These are phyloP conservation scores for Penaeus japonicus DNA, from an alignment of 1,140 invertebrate species.

Conservation along the genomic window DNA sequence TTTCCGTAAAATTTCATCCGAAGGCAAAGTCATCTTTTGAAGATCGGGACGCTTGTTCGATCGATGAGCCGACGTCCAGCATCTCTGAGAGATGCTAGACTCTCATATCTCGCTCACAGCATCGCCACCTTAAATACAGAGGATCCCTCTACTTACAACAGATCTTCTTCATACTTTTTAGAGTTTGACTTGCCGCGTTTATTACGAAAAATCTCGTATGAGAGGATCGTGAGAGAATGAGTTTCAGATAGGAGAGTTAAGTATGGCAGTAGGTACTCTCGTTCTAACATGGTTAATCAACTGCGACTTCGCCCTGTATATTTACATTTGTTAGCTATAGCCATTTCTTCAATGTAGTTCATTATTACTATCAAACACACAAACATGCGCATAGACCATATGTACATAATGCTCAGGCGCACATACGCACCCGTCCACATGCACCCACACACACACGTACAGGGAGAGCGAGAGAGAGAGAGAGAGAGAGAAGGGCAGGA, in stretches of 20 bases:
- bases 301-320: too few species aligned
- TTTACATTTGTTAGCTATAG: too few species aligned
- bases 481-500: not conserved
- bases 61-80: conserved; percentile 3
- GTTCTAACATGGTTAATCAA: too few species aligned
- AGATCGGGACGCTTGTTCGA: not conserved
- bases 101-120: not conserved
- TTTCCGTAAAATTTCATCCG: not conserved
- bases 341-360: too few species aligned
- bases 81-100: conserved; percentile 4
- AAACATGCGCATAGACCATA: too few species aligned
- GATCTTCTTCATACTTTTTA: too few species aligned
- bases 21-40: not conserved
- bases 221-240: not conserved
- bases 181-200: too few species aligned
- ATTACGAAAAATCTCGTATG: not conserved
- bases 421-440: too few species aligned
- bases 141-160: not conserved
- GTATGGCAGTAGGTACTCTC: too few species aligned
- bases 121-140: not conserved
- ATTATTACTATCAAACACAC: too few species aligned
- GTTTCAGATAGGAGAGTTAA: too few species aligned
- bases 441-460: not conserved
- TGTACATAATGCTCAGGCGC: too few species aligned
- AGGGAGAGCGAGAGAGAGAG: not conserved